These are phyloP conservation scores for Pithys albifrons DNA, from an alignment of 2,113 vertebrate genomes.

Conservation along the genomic window DNA sequence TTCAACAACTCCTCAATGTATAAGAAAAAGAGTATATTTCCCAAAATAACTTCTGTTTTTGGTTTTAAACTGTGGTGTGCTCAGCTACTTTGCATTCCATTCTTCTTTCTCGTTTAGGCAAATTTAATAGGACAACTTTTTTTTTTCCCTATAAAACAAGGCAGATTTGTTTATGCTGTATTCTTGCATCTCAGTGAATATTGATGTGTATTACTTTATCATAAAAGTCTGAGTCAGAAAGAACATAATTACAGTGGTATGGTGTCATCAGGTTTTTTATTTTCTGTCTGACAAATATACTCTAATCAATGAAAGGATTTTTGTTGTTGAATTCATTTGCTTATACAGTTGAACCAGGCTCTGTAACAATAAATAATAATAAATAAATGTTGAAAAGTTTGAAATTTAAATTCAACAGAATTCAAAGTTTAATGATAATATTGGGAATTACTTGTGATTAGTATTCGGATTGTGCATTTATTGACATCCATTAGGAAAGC, in stretches of 20 bases:
- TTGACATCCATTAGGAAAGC: not conserved
- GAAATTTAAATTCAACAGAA: not conserved
- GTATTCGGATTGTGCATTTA: not conserved
- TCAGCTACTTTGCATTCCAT: not conserved
- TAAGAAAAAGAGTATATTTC: not conserved
- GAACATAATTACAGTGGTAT: not conserved
- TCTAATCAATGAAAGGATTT: not conserved
- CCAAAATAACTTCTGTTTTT: not conserved
- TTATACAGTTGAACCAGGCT: not conserved
- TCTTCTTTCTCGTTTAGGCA: not conserved
- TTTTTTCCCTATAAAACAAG: not conserved
- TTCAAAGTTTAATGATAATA: not conserved
- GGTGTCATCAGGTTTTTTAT: not conserved
- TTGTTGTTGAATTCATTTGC: not conserved
- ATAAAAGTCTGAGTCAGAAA: not conserved
- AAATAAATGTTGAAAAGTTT: not conserved
- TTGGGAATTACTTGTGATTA: not conserved
- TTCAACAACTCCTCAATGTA: not conserved
- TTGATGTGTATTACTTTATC: not conserved
- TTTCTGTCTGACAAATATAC: not conserved
- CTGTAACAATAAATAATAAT: not conserved
- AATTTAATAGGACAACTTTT: not conserved
- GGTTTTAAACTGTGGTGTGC: not conserved
- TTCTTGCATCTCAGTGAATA: not conserved
- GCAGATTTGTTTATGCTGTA: not conserved